Evolutionary conservation across 2,113 vertebrate genomes (phyloP), one percentile per base, ranked within the genome.

Genomic region (Pachypanchax playfairii): DNA sequence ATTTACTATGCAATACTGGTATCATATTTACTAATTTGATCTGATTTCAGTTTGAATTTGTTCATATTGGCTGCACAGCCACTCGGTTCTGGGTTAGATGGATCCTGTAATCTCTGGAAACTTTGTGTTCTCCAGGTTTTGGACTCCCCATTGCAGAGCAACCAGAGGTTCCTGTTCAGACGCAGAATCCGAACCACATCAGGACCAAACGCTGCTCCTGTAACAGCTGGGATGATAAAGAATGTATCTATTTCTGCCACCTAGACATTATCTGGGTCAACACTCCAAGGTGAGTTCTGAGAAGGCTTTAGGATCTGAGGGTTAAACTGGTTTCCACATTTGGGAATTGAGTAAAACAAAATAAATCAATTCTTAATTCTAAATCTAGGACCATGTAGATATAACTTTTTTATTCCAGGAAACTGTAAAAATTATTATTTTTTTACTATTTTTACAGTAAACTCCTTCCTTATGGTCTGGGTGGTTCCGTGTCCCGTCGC

Each of bases 241-340:
- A 99, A 53, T 99, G 97, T 58, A 93, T 99, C 82, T 99, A 98
- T 86, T 99, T 98, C 89, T 98, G 97, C 80, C 97, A 98, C 84
- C 90, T 98, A 85, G 97, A 97, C 69, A 97, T 99, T 69, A 98
- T 99, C 91, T 98, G 96, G 97, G 89, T 99, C 84, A 98, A 97
- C 89, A 96, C 96, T 0, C 94, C 96, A 0, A 94, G 94, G 97
- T 98, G 65, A 94, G 86, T 17, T 18, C 50, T 1, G 41, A 25
- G n/a, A 42, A 4, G 1, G 7, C 35, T 20, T 31, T 33, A 18
- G 29, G 17, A 5, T 35, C 10, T 6, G n/a, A n/a, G n/a, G n/a
- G n/a, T n/a, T n/a, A n/a, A n/a, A n/a, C n/a, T n/a, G n/a, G n/a
- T n/a, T n/a, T n/a, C n/a, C n/a, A n/a, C n/a, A n/a, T n/a, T n/a